Evolutionary conservation across 2,797 vertebrate genomes (phyloP).

Genomic region (Danio choprae): DNA sequence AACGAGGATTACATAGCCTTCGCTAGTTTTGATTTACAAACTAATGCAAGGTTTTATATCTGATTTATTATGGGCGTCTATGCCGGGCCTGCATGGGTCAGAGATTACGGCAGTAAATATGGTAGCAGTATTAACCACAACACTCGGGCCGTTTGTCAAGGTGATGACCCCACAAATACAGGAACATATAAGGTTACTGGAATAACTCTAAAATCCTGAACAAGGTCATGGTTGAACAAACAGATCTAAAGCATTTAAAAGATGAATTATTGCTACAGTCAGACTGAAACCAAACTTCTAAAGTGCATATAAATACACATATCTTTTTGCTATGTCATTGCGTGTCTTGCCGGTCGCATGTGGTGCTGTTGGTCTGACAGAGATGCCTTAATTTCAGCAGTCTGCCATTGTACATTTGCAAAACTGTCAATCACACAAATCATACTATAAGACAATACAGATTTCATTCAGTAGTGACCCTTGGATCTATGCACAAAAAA

Average conservation of each 20-base stretch:
- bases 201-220: neutral
- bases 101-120: conserved; percentile 36
- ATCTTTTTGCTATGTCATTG: neutral
- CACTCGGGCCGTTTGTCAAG: neutral
- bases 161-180: neutral
- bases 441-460: neutral
- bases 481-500: neutral
- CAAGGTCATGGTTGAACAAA: neutral
- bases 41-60: conserved; percentile 21
- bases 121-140: conserved; percentile 4
- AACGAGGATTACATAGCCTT: conserved; percentile 49
- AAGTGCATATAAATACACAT: neutral
- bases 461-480: neutral
- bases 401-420: conserved; percentile 76
- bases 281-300: neutral
- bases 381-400: conserved; percentile 60
- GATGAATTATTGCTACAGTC: conserved; percentile 10
- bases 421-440: conserved; percentile 47
- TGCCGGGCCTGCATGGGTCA: neutral
- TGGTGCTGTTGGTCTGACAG: conserved; percentile 28
- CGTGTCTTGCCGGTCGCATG: neutral
- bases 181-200: neutral
- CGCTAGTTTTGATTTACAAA: conserved; percentile 59
- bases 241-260: neutral
- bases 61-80: conserved; percentile 25